These are phyloP conservation scores for Amphiprion ocellaris DNA, from an alignment of 2,113 vertebrate species.

Conservation along the genomic window DNA sequence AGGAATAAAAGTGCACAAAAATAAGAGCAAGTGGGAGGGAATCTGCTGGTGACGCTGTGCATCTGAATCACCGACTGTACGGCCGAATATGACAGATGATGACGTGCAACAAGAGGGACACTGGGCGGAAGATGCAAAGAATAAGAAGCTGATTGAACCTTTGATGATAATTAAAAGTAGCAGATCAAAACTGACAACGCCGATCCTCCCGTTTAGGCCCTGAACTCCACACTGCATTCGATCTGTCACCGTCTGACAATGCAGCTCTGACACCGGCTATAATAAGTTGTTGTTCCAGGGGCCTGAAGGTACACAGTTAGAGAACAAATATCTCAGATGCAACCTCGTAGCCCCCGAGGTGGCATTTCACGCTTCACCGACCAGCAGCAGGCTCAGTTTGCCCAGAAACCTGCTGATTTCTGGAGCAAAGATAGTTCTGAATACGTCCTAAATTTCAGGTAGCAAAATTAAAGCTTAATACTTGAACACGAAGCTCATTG, in stretches of 20 bases:
- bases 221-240: neutral
- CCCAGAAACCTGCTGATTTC: slow-evolving; percentile 24
- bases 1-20: slow-evolving; percentile 46
- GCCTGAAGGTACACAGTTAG: slow-evolving; percentile 47
- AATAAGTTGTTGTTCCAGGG: slow-evolving; percentile 59
- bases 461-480: neutral
- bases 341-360: slow-evolving; percentile 63
- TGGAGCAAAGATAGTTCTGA: slow-evolving; percentile 25
- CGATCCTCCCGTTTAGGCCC: slow-evolving; percentile 30
- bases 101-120: slow-evolving; percentile 49
- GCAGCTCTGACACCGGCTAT: slow-evolving; percentile 54
- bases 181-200: slow-evolving; percentile 52
- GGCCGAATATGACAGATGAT: slow-evolving; percentile 60
- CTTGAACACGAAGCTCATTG: neutral
- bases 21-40: slow-evolving; percentile 56
- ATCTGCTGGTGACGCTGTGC: slow-evolving; percentile 40
- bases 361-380: slow-evolving; percentile 50
- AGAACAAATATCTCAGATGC: slow-evolving; percentile 66
- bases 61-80: slow-evolving; percentile 64
- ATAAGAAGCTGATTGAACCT: slow-evolving; percentile 50
- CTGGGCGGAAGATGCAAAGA: slow-evolving; percentile 27
- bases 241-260: slow-evolving; percentile 48
- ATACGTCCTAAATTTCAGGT: neutral
- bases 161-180: slow-evolving; percentile 48
- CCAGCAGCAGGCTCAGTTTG: slow-evolving; percentile 24